Base-by-base conservation (phyloP, 2,113 vertebrate species). In the Chamaetylas fuelleborni region DNA sequence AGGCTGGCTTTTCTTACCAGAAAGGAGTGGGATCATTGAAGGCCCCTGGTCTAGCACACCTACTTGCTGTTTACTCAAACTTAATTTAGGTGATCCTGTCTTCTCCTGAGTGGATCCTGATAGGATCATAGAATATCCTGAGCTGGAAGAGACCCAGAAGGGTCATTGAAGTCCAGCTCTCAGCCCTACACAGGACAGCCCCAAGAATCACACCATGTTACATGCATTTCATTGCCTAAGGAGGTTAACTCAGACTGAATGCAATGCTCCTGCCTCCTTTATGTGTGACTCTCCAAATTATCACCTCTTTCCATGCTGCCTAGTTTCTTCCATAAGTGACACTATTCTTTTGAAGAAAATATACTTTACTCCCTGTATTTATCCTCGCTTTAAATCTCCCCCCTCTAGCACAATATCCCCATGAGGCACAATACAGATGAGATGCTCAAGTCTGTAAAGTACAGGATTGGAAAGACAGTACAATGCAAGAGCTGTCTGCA, bases 121-220 rank as follows among this genome's bases (percentile, higher is more conserved):
- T 9, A 16, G 40, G 26, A 54, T 34, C 3, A 1, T 4, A 9
- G 8, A 54, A 26, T 48, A 33, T 33, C 34, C 54, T 82, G 47
- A 54, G 14, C 36, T 70, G 56, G 34, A 77, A 61, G 22, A 14
- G 18, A 19, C 40, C 17, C 56, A 42, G 26, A 48, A 42, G 22
- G 47, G 40, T 33, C 47, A 28, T 14, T 0, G 0, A 42, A 56
- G 34, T 17, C 34, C 56, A 62, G 12, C 31, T 48, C 22, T 56
- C 22, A 48, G 64, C 26, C 26, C 42, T 62, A 18, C 26, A 26
- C 42, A 83, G 26, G 31, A 62, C 34, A 83, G 34, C 31, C 54
- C 62, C 47, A 56, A 42, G 34, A 42, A 36, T 28, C n/a, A 42
- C 25, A 36, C 23, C 18, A 7, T 6, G 15, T 47, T 62, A 36